These are phyloP conservation scores for Notodonta ziczac DNA, from an alignment of 2,888 invertebrate genomes.

Conservation along the genomic window DNA sequence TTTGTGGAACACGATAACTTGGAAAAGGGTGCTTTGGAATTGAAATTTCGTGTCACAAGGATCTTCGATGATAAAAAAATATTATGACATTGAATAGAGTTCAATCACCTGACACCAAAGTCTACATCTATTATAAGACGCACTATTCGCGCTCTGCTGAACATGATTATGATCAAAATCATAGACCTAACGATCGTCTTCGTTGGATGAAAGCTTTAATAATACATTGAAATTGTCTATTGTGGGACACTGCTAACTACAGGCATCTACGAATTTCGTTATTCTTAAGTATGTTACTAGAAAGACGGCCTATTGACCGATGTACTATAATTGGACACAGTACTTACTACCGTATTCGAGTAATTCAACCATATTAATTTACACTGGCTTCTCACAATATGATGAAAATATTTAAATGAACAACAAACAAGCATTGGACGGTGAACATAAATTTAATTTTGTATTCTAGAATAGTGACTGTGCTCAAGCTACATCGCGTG, in stretches of 20 bases:
- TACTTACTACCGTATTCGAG: slow-evolving; percentile 21
- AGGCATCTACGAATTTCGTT: slow-evolving; percentile 24
- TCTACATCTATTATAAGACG: slow-evolving; percentile 4
- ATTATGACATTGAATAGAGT: slow-evolving; percentile 19
- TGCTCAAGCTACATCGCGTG: slow-evolving; percentile 68
- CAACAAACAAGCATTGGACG: slow-evolving; percentile 31
- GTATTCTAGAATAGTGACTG: slow-evolving; percentile 43
- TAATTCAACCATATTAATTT: slow-evolving; percentile 20
- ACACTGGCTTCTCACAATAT: slow-evolving; percentile 15
- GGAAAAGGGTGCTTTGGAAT: slow-evolving; percentile 13
- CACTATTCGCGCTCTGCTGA: background rate
- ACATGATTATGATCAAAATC: slow-evolving; percentile 4
- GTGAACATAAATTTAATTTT: slow-evolving; percentile 28
- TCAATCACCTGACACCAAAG: slow-evolving; percentile 6
- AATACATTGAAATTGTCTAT: slow-evolving; percentile 7
- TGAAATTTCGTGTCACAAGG: slow-evolving; percentile 17
- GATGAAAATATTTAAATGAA: slow-evolving; percentile 20
- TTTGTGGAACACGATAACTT: slow-evolving; percentile 36
- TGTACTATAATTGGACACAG: slow-evolving; percentile 17
- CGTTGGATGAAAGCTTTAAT: slow-evolving; percentile 2
- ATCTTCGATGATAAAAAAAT: slow-evolving; percentile 16
- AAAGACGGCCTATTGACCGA: slow-evolving; percentile 34
- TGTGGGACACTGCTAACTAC: slow-evolving; percentile 26
- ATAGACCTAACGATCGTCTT: background rate
- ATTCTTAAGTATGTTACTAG: slow-evolving; percentile 36